A percentile compares a stretch with the other conserved stretches of the same genome.
Evolutionary conservation across 2,113 vertebrate species (phyloP).

Genomic region (Microcebus tavaratra): DNA sequence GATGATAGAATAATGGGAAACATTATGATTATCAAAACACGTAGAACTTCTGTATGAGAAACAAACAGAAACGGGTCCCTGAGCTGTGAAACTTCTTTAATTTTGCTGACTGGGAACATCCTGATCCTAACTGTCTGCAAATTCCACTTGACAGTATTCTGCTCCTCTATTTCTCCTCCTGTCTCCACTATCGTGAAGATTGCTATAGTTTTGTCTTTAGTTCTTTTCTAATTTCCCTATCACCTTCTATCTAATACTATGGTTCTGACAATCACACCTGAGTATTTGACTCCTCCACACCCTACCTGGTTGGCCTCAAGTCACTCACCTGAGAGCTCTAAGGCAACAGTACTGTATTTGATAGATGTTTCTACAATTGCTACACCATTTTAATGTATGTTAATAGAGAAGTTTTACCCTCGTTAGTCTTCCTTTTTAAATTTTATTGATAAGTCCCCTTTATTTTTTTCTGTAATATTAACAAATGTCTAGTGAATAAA

Average conservation of each 20-base stretch:
- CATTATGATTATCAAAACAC: not conserved
- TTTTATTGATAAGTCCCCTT: not conserved
- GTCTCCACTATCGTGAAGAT: not conserved
- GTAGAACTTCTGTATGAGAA: not conserved
- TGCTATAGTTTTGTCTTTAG: not conserved
- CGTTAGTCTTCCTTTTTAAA: not conserved
- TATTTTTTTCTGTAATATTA: not conserved
- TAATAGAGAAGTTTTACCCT: not conserved
- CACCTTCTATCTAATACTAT: not conserved
- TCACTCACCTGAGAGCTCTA: not conserved
- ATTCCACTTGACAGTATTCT: not conserved
- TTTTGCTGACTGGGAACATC: accelerated
- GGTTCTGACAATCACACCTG: not conserved
- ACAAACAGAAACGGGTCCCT: not conserved
- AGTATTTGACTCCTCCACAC: no score
- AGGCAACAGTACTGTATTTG: accelerated
- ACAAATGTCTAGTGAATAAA: not conserved
- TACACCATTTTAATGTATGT: accelerated
- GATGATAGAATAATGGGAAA: not conserved
- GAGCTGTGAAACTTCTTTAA: not conserved
- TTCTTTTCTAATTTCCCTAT: not conserved
- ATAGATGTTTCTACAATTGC: no score
- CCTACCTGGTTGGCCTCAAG: accelerated
- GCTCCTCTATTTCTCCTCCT: not conserved
- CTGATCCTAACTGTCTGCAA: accelerated